Conservation (phyloP, 1,140 invertebrate species). For the Heliconius himera region DNA sequence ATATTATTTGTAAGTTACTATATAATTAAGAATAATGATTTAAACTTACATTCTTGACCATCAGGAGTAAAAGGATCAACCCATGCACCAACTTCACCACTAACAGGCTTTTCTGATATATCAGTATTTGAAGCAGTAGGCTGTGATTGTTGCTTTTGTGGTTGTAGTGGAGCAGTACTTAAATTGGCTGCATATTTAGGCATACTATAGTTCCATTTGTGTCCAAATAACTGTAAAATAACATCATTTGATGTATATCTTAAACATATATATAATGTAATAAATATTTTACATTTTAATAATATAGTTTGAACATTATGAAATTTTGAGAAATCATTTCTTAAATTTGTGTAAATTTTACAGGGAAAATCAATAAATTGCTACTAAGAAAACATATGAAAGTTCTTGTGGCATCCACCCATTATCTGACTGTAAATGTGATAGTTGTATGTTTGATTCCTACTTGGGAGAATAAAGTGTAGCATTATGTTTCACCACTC, state of each 20-base stretch:
- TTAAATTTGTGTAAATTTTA: no score
- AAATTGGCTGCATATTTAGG: constrained; percentile 91
- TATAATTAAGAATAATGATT: constrained; percentile 14
- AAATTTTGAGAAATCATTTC: no score
- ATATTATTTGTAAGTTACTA: constrained; percentile 18
- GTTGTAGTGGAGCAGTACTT: constrained; percentile 88
- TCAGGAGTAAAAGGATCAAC: constrained; percentile 65
- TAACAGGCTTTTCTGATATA: constrained; percentile 50
- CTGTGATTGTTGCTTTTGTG: constrained; percentile 83
- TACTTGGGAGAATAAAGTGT: no score
- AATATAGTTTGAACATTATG: no score
- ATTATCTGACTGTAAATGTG: no score
- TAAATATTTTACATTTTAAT: no score
- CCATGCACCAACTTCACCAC: constrained; percentile 55
- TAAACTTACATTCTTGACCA: constrained; percentile 77
- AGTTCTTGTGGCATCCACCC: no score
- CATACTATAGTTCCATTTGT: constrained; percentile 88
- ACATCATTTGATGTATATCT: not conserved
- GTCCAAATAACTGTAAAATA: constrained; percentile 86
- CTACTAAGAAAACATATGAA: no score
- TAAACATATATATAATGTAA: not conserved
- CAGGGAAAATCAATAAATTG: no score
- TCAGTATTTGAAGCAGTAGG: constrained; percentile 46
- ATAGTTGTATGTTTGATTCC: no score
- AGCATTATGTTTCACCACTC: no score